Percentiles rank a stretch among this genome's conserved stretches.
These are phyloP conservation scores for Ochotona curzoniae DNA, from an alignment of 2,113 vertebrate species.

Conservation along the genomic window DNA sequence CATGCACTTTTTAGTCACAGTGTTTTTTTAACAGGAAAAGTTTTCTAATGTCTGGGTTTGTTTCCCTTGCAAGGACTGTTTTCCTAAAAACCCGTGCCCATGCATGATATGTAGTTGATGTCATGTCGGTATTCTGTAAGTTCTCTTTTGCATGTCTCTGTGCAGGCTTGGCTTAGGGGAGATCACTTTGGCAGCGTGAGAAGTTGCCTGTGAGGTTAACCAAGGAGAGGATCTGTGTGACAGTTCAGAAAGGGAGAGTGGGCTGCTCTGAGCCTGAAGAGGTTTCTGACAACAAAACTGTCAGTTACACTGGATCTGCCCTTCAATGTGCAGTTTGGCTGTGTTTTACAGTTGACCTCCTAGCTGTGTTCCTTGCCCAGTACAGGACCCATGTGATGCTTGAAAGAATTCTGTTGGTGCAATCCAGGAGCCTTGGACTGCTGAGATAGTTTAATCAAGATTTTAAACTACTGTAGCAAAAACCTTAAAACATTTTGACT, in stretches of 20 bases:
- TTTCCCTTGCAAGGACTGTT: neutral
- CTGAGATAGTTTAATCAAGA: neutral
- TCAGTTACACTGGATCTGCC: neutral
- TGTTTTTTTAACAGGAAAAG: neutral
- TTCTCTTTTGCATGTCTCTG: neutral
- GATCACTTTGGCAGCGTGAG: neutral
- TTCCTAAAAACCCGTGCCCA: neutral
- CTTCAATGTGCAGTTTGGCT: neutral
- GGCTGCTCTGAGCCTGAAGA: neutral
- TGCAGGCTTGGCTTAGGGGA: too few species aligned
- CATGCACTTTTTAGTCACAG: neutral
- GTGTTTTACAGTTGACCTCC: neutral
- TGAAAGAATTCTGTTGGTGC: neutral
- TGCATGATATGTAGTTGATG: neutral
- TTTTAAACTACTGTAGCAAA: neutral
- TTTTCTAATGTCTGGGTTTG: neutral
- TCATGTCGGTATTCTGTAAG: neutral
- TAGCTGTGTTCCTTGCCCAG: neutral
- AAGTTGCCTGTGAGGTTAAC: neutral
- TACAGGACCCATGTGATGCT: neutral
- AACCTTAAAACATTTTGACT: neutral
- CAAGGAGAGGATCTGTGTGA: neutral
- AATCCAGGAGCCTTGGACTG: neutral
- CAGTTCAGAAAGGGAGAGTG: neutral
- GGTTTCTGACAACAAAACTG: neutral